Conservation (phyloP, 2,797 vertebrate species). For the Cossypha polioptera region DNA sequence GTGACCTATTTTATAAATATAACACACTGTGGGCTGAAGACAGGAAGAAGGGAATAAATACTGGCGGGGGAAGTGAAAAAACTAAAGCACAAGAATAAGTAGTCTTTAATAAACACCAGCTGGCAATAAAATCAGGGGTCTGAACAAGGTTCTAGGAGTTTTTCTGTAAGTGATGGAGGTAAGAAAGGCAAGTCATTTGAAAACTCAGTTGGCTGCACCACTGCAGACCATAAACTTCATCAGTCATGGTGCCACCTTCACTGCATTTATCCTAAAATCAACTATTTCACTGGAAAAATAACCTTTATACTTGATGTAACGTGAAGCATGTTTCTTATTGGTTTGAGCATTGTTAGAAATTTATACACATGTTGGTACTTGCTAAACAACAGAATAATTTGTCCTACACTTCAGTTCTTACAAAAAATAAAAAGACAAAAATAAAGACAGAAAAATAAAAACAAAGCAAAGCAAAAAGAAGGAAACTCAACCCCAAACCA, state of each 20-base stretch:
- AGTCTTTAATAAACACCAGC: conserved; percentile 30
- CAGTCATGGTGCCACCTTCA: neutral
- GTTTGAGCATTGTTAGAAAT: neutral
- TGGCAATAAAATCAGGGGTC: neutral
- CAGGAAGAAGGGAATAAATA: neutral
- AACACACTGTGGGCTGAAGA: neutral
- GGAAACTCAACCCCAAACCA: neutral
- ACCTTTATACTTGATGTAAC: neutral
- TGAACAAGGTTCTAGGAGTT: neutral
- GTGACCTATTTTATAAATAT: conserved; percentile 14
- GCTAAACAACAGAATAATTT: neutral
- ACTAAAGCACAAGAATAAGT: neutral
- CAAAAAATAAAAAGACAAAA: neutral
- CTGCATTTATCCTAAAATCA: neutral
- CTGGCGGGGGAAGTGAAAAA: neutral
- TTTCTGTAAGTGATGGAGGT: neutral
- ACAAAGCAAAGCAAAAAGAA: neutral
- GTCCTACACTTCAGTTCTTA: neutral
- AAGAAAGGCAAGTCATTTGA: neutral
- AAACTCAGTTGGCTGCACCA: neutral
- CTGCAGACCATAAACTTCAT: neutral
- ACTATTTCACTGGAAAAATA: neutral
- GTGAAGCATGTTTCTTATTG: neutral
- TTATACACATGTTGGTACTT: neutral
- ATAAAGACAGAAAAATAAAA: neutral